Conservation (phyloP, 2,797 vertebrate genomes). For the Neopelma chrysocephalum region DNA sequence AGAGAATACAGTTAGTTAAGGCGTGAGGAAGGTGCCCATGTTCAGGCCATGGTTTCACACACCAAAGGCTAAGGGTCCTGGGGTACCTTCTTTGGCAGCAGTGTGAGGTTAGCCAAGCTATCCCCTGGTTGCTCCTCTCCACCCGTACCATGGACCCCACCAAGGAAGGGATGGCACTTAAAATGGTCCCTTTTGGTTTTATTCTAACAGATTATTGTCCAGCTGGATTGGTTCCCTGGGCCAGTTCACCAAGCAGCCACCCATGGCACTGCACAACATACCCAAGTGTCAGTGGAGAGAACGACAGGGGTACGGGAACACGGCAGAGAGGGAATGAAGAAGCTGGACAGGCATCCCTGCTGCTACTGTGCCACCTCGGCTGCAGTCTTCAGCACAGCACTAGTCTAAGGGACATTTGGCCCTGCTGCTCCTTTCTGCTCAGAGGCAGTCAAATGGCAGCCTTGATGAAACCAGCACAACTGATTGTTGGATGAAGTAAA, state of each 20-base stretch:
- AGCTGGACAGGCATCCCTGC: background rate
- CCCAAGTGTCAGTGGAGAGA: background rate
- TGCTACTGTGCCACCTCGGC: background rate
- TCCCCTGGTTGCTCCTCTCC: background rate
- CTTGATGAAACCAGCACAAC: background rate
- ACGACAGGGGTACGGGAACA: background rate
- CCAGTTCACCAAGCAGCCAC: background rate
- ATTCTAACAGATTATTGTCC: background rate
- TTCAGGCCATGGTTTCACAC: background rate
- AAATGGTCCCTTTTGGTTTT: background rate
- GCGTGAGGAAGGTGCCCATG: fast-evolving
- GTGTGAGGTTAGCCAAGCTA: fast-evolving
- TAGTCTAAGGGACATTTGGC: background rate
- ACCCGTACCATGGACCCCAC: background rate
- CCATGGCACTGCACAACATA: fast-evolving
- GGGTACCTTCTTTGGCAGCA: background rate
- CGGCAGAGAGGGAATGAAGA: background rate
- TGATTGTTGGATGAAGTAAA: background rate
- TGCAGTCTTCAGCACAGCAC: fast-evolving
- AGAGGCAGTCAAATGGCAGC: background rate
- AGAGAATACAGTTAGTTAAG: background rate
- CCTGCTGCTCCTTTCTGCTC: background rate
- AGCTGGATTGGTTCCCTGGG: background rate
- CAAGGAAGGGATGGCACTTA: background rate
- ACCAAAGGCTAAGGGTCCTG: background rate